These are phyloP conservation scores for Euleptes europaea DNA, from an alignment of 2,113 vertebrate genomes.

Conservation along the genomic window DNA sequence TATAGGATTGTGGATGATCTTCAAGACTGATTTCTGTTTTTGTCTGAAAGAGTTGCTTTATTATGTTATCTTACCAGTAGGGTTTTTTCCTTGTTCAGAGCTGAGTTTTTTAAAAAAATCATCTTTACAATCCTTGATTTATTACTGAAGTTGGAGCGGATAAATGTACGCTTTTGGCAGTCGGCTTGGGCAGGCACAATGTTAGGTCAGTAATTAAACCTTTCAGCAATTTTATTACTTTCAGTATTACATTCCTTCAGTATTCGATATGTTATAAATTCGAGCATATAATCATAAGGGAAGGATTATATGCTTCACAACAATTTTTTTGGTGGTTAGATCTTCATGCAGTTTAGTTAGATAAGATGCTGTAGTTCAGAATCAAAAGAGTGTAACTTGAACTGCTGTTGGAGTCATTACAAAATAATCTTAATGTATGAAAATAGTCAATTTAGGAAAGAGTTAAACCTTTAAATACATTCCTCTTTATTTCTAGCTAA, in stretches of 20 bases:
- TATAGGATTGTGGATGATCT: not conserved
- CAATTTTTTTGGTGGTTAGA: not conserved
- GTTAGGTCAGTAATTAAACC: not conserved
- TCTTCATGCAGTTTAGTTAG: not conserved
- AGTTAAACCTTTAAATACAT: not conserved
- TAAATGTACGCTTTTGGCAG: not conserved
- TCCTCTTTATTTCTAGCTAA: not conserved
- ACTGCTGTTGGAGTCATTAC: not conserved
- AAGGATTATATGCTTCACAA: not conserved
- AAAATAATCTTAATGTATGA: not conserved
- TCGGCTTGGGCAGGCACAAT: not conserved
- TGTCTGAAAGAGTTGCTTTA: not conserved
- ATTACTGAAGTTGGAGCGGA: not conserved
- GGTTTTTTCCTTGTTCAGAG: not conserved
- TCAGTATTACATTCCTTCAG: not conserved
- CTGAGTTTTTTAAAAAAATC: not conserved
- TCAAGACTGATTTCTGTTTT: not conserved
- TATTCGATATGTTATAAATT: not conserved
- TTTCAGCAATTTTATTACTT: not conserved
- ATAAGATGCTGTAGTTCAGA: not conserved
- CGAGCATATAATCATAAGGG: not conserved
- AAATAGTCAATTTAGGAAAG: constrained; percentile 4
- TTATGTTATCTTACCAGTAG: no score
- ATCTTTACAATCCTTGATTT: not conserved
- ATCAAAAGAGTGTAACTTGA: not conserved